phyloP scores from a whole-genome alignment of 2,888 invertebrate genomes.

The Gasteruption jaculator region DNA sequence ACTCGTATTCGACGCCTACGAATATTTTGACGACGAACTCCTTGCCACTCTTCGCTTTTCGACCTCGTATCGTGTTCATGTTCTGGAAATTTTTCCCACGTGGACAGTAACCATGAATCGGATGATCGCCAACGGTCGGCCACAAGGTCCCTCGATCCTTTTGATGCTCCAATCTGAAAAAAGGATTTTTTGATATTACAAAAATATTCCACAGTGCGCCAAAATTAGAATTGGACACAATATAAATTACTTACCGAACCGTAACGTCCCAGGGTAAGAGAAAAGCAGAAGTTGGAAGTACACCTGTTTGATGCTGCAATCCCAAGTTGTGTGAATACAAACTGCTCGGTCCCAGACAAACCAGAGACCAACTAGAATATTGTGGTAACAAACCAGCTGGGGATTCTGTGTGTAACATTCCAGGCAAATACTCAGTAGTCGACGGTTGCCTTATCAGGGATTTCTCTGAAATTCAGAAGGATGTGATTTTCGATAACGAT shows the following conservation, averaged over 20 bases:
- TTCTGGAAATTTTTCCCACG: slow-evolving; percentile 46
- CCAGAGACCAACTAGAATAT: slow-evolving; percentile 86
- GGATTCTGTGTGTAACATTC: slow-evolving; percentile 80
- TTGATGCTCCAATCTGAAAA: slow-evolving; percentile 47
- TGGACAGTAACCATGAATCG: slow-evolving; percentile 35
- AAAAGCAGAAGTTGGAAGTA: slow-evolving; percentile 84
- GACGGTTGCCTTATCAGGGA: slow-evolving; percentile 66
- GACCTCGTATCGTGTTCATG: slow-evolving; percentile 42
- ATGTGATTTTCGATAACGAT: neutral
- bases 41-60: slow-evolving; percentile 51
- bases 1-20: slow-evolving; percentile 96
- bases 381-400: slow-evolving; percentile 75
- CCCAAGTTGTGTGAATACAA: slow-evolving; percentile 86
- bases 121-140: slow-evolving; percentile 47
- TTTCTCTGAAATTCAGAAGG: slow-evolving; percentile 54
- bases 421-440: slow-evolving; percentile 86
- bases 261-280: slow-evolving; percentile 91
- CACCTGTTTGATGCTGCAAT: slow-evolving; percentile 86
- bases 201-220: neutral
- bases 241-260: slow-evolving; percentile 54
- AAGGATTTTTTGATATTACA: slow-evolving; percentile 8
- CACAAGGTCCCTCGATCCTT: slow-evolving; percentile 48
- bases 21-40: slow-evolving; percentile 74
- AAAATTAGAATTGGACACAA: neutral
- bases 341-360: slow-evolving; percentile 85